phyloP scores from a whole-genome alignment of 2,797 vertebrate species.

The Peromyscus aztecus region DNA sequence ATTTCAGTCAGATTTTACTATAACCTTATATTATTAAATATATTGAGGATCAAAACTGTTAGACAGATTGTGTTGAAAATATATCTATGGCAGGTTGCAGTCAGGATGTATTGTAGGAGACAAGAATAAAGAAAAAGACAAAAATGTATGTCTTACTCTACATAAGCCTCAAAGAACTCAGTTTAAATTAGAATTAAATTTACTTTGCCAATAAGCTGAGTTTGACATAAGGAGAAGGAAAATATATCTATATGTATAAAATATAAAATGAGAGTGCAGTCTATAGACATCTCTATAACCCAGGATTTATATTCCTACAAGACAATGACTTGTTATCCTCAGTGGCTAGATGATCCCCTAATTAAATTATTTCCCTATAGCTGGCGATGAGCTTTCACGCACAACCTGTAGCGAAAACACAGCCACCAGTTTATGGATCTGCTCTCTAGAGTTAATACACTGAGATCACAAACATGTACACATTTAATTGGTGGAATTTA shows the following conservation, averaged over 20 bases:
- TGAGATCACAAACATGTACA: constrained; percentile 24
- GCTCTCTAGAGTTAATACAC: constrained; percentile 58
- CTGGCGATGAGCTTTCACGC: constrained; percentile 71
- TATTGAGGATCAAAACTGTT: constrained; percentile 38
- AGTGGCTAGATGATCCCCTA: constrained; percentile 57
- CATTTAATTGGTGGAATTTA: constrained; percentile 65
- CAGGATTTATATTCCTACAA: constrained; percentile 56
- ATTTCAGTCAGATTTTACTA: constrained; percentile 48
- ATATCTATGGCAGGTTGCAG: background rate
- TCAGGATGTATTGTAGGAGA: background rate
- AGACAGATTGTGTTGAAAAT: constrained; percentile 60
- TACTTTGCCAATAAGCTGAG: constrained; percentile 9
- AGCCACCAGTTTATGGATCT: constrained; percentile 62
- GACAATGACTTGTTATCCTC: constrained; percentile 40
- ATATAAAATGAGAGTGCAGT: constrained; percentile 40
- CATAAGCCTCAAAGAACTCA: background rate
- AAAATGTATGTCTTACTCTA: background rate
- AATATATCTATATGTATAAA: constrained; percentile 40
- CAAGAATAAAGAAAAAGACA: background rate
- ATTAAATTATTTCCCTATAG: constrained; percentile 64
- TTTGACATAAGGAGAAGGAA: background rate
- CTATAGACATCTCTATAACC: constrained; percentile 25
- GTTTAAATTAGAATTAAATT: constrained; percentile 50
- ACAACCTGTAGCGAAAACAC: constrained; percentile 47
- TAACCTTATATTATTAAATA: constrained; percentile 51